Evolutionary conservation across 2,797 vertebrate species (phyloP), one percentile per base, ranked within the genome.

Genomic region (Sebastes oblongus): DNA sequence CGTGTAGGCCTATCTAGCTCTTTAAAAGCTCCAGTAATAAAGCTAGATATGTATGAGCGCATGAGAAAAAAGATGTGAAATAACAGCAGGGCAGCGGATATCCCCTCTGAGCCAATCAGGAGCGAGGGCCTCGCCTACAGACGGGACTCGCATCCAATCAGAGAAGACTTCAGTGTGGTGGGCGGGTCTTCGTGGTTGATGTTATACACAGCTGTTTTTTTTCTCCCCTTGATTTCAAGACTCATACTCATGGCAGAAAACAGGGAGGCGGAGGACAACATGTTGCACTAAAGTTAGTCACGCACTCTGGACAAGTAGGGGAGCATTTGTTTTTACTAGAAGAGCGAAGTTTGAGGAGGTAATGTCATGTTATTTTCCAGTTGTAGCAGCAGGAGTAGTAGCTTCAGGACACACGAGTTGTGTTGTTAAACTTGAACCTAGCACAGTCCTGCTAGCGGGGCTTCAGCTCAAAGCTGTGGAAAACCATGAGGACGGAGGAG

Each of bases 181-280:
- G 94, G 91, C 58, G 39, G 83, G 75, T 52, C 66, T 75, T n/a
- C 50, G 50, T 50, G 20, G 86, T 90, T 91, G 91, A 92, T 89
- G 86, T 92, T 90, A 85, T 80, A 86, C 84, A 91, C 94, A 94
- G 94, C 94, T 93, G 94, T 89, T 90, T 90, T 87, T 78, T 52
- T 89, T 86, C 69, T 36, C 72, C 80, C 90, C 64, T 50, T 50
- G 72, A 83, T 86, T 91, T 86, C 46, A 56, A 81, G 62, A 79
- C 80, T 87, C 36, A 42, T 6, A 42, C 39, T 42, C 78, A 82
- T 67, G 80, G 74, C 75, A 77, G 81, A 81, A 82, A 64, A 25
- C 62, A 30, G 60, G 32, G 32, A 69, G 66, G 66, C 60, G 62
- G 30, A 52, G 14, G 62, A 67, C 39, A 64, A 29, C 69, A 32